Base-by-base conservation (phyloP, 2,113 vertebrate genomes). In the Orcinus orca region DNA sequence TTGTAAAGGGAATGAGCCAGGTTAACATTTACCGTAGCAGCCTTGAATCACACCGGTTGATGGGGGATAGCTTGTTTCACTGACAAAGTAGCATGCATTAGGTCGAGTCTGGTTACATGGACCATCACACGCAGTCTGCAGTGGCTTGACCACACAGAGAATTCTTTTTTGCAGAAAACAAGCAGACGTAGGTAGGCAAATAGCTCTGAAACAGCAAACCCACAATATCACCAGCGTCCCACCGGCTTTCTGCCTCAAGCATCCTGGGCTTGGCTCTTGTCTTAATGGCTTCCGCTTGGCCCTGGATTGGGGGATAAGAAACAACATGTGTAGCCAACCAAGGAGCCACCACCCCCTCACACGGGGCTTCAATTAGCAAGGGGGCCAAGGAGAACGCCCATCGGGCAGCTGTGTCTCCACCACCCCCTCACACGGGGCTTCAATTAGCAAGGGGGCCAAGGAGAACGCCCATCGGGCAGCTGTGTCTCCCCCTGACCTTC, bases 41-140 rank as follows among this genome's bases (percentile, higher is more conserved):
- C 38, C 12, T 12, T 33, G 17, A 11, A 33, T 4, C 21, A 13
- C 12, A 26, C 23, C 7, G 0, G 1, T 1, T 3, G 62, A 9
- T 18, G 65, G 11, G n/a, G 2, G 8, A 23, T 0, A 17, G 29
- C 12, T 3, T n/a, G 31, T 38, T 23, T 58, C 55, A 20, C n/a
- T 25, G n/a, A 53, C 2, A 13, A 13, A 44, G 44, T 1, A 2
- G 25, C 36, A 5, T 13, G 5, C 6, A 14, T 21, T 12, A 21
- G 60, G 26, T 11, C 11, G 8, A 83, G 25, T 15, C 25, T 53
- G 5, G 14, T 33, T 13, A 9, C 17, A 17, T 0, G 38, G 18
- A 70, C 33, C 10, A 41, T 26, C 15, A 88, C n/a, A 36, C 23
- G 20, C 58, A 44, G 8, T 21, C 12, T 20, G 38, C 53, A 29